phyloP scores from a whole-genome alignment of 2,888 invertebrate genomes.

The Clanis bilineata region DNA sequence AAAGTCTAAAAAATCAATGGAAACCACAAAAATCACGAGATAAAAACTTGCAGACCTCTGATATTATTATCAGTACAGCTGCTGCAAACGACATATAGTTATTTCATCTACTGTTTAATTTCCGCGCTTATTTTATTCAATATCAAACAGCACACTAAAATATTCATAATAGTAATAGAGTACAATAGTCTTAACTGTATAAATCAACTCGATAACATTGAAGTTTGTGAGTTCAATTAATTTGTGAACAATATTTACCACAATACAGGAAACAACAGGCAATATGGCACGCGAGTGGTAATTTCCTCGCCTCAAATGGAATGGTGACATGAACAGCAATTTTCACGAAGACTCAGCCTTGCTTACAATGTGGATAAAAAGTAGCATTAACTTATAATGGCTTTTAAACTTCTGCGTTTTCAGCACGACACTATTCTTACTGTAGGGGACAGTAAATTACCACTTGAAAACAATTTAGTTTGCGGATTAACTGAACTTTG shows the following conservation, averaged over 20 bases:
- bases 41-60: no score
- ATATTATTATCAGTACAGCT: no score
- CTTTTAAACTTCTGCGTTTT: not conserved
- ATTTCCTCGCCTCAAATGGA: constrained; percentile 43
- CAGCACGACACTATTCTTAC: not conserved
- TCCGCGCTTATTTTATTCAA: not conserved
- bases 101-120: no score
- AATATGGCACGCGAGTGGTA: constrained; percentile 29
- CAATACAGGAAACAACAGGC: constrained; percentile 27
- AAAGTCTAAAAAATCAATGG: no score
- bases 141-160: not conserved
- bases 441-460: not conserved
- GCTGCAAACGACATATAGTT: no score
- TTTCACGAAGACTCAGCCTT: constrained; percentile 20
- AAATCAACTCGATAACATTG: constrained; percentile 2
- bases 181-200: not conserved
- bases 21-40: no score
- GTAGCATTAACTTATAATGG: constrained; percentile 15
- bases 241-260: constrained; percentile 20
- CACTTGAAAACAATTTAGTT: not conserved
- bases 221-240: constrained; percentile 15
- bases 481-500: not conserved
- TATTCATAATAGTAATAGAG: not conserved
- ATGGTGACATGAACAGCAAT: constrained; percentile 27
- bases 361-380: not conserved